These are phyloP conservation scores for Gymnoscopelus microlampas DNA, from an alignment of 2,797 vertebrate species.

Conservation along the genomic window DNA sequence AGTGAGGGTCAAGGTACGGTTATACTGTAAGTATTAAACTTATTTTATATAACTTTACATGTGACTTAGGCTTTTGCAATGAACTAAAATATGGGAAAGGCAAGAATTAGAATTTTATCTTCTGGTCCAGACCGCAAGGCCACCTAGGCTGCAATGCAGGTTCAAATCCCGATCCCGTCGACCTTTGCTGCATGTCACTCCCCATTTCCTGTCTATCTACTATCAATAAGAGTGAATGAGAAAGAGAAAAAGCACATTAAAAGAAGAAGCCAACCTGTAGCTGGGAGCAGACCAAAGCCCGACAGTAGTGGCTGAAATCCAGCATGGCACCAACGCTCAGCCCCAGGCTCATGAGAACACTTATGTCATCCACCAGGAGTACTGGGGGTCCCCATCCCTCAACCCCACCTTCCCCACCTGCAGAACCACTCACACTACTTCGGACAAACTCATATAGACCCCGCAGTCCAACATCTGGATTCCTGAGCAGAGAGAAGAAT, in stretches of 20 bases:
- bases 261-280: constrained; percentile 77
- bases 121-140: no score
- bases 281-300: constrained; percentile 80
- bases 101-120: no score
- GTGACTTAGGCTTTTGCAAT: no score
- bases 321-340: constrained; percentile 73
- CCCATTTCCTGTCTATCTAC: no score
- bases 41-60: neutral
- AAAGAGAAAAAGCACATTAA: neutral
- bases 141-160: no score
- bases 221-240: neutral
- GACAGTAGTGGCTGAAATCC: constrained; percentile 94
- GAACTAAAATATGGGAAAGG: no score
- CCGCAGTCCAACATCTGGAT: constrained; percentile 71
- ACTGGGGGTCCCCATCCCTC: constrained; percentile 79
- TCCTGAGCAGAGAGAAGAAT: constrained; percentile 67
- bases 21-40: neutral
- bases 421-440: constrained; percentile 46
- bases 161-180: no score
- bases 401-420: rapidly evolving
- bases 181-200: no score
- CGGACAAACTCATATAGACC: constrained; percentile 83
- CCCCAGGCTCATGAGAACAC: constrained; percentile 89
- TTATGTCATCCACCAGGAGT: constrained; percentile 90
- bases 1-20: constrained; percentile 10